A percentile compares a stretch with the other conserved stretches of the same genome.
These are phyloP conservation scores for Scophthalmus maximus DNA, from an alignment of 2,113 vertebrate genomes.

Conservation along the genomic window DNA sequence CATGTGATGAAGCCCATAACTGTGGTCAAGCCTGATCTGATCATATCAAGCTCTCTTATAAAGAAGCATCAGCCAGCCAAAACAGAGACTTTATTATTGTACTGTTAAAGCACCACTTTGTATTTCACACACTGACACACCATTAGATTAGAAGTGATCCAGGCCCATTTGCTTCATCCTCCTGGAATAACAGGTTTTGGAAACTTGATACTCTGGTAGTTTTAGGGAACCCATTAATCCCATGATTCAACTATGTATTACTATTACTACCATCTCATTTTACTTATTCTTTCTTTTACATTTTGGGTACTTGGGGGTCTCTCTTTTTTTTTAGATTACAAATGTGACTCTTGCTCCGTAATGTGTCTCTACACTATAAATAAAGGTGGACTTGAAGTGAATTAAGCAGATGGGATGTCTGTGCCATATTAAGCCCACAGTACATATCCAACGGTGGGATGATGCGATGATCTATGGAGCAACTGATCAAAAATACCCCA, in stretches of 20 bases:
- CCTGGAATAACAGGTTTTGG: constrained; percentile 37
- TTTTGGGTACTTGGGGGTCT: not conserved
- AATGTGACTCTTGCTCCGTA: constrained; percentile 26
- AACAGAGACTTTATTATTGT: constrained; percentile 45
- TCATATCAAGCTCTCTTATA: constrained; percentile 28
- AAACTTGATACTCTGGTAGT: constrained; percentile 19
- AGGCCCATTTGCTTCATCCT: constrained; percentile 38
- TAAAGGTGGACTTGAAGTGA: constrained; percentile 42
- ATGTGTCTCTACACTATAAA: constrained; percentile 37
- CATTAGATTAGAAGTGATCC: constrained; percentile 37
- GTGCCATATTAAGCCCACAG: constrained; percentile 54
- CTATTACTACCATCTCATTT: constrained; percentile 8
- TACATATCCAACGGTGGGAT: constrained; percentile 30
- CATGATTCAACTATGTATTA: constrained; percentile 32
- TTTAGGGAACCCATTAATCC: constrained; percentile 17
- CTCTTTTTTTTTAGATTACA: constrained; percentile 22
- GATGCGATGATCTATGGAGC: constrained; percentile 46
- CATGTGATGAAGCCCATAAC: no score
- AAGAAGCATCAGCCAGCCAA: constrained; percentile 21
- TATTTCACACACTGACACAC: constrained; percentile 58
- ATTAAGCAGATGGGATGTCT: constrained; percentile 51
- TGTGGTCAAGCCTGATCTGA: constrained; percentile 49
- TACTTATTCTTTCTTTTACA: constrained; percentile 2
- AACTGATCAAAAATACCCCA: constrained; percentile 49
- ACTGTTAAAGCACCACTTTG: constrained; percentile 40